Evolutionary conservation across 1,140 invertebrate species (phyloP), one percentile per base, ranked within the genome.

Genomic region (Drosophila jambulina): DNA sequence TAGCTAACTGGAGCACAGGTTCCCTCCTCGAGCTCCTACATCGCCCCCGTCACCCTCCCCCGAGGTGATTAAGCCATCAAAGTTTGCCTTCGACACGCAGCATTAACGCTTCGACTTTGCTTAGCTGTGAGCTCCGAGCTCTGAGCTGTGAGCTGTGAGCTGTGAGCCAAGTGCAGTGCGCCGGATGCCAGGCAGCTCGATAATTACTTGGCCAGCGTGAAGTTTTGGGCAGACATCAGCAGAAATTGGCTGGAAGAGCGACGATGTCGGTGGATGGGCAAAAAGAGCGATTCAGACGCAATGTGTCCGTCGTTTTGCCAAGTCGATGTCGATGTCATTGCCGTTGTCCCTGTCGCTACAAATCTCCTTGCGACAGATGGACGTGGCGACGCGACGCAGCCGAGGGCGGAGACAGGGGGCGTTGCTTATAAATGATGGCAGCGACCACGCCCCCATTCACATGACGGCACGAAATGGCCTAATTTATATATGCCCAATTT

Each of bases 51-150:
- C 32, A 25, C 36, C 48, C 48, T 57, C 59, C 63, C 67, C 74
- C 78, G 72, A 76, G 82, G 85, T 91, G 85, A 90, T 90, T 90
- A 90, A 91, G 86, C 78, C 85, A 90, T 90, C 85, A 90, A 90
- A 85, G 82, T 90, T 90, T 90, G 70, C 81, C 72, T 84, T 76
- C 82, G 82, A 90, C 85, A 90, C 82, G 85, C 78, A 91, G 86
- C 85, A 91, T 90, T 90, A 88, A 90, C 86, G 85, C 85, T 82
- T 85, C 75, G 75, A 65, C 85, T 85, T 84, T 57, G 62, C 84
- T 87, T 69, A 60, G 75, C 59, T 80, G 29, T 43, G 78, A 65
- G 62, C 62, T 65, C 9, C n/a, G 57, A 65, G 62, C 62, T 65
- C 21, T 10, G 49, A 62, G 46, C 36, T 49, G 12, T 58, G 61